Base-by-base conservation (phyloP, 2,888 invertebrate genomes). In the Mesochorus sp. region DNA sequence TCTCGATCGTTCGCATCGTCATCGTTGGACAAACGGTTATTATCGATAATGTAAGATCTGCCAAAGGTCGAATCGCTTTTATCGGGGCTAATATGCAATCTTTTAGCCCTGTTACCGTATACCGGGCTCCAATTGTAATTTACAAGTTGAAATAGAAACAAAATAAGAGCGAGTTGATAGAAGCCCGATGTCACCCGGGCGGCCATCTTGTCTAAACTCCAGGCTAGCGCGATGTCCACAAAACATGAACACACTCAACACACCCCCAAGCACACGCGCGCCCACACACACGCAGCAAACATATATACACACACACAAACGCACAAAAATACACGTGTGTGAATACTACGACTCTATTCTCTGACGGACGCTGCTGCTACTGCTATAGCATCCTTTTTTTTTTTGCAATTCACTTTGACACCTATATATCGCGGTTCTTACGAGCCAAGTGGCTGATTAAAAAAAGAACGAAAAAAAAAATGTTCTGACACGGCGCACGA, bases 161-260 rank as follows among this genome's bases (percentile, higher is more conserved):
- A 83, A 71, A 86, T 78, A 79, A 88, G 74, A 70, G 84, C 84
- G 75, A 84, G 85, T 67, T 84, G 86, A 83, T 83, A 85, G 61
- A 84, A 81, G 77, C 85, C 85, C 87, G 88, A 87, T 82, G 82
- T 87, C 83, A 80, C 73, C 86, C 89, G 87, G 82, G 87, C 90
- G 84, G 90, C 90, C 90, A 90, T 90, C 87, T 90, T 90, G 89
- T 87, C 83, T 83, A 85, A 85, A 89, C 90, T 89, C 80, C 76
- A 74, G 68, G 55, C 64, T 66, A 59, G 53, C 68, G 57, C 51
- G 62, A 68, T 57, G 59, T 55, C 53, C 71, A 37, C 70, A 53
- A 66, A 51, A 73, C 42, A 67, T 64, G 61, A 66, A 76, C 53
- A 49, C 53, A 47, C 57, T 34, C 3, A 64, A 53, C 17, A 51